These are phyloP conservation scores for Melanotaenia duboulayi DNA, from an alignment of 2,113 vertebrate species.

Conservation along the genomic window DNA sequence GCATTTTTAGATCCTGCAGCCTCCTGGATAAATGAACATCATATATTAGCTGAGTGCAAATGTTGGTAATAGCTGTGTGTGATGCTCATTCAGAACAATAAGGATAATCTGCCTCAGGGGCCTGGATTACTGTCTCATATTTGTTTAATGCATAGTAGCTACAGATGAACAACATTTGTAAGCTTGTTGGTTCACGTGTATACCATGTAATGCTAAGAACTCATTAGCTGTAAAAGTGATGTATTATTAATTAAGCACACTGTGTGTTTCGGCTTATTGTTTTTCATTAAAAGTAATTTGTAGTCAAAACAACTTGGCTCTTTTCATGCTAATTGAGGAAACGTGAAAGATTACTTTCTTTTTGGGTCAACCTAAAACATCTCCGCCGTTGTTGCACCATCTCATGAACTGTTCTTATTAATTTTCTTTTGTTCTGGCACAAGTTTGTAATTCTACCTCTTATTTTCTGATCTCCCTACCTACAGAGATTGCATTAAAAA, in stretches of 20 bases:
- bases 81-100: background rate
- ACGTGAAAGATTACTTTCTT: background rate
- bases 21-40: background rate
- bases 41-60: background rate
- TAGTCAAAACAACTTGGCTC: background rate
- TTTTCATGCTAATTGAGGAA: background rate
- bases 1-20: background rate
- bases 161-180: too few species aligned
- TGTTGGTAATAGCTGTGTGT: background rate
- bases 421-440: background rate
- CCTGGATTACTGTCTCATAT: background rate
- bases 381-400: too few species aligned
- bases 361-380: background rate
- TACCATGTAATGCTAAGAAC: too few species aligned
- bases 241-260: background rate
- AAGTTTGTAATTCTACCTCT: background rate
- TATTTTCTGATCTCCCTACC: background rate
- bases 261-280: background rate
- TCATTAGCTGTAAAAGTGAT: background rate
- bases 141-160: background rate
- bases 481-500: background rate
- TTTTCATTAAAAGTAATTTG: background rate
- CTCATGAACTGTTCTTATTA: too few species aligned
- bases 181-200: background rate
- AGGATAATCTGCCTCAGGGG: background rate